These are phyloP conservation scores for Pachycephus smyrnensis DNA, from an alignment of 2,888 invertebrate species.

Conservation along the genomic window DNA sequence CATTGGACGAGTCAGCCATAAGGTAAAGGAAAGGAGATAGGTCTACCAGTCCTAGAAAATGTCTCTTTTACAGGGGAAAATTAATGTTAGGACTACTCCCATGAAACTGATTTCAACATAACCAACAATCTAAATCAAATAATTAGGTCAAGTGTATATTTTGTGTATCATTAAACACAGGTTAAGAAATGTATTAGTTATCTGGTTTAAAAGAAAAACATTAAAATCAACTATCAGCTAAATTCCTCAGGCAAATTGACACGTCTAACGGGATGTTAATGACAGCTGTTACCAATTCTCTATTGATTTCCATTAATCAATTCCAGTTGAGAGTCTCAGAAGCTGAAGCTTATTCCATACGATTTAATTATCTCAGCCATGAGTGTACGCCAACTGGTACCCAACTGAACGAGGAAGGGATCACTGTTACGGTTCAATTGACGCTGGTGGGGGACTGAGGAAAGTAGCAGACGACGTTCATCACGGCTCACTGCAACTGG, in stretches of 20 bases:
- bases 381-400: background rate
- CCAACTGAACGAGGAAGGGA: background rate
- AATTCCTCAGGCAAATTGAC: background rate
- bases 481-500: background rate
- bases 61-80: background rate
- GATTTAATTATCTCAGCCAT: too few species aligned
- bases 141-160: too few species aligned
- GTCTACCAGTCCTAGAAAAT: too few species aligned
- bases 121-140: background rate
- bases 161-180: background rate
- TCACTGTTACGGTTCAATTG: background rate
- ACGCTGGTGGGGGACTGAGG: background rate
- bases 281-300: background rate
- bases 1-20: too few species aligned
- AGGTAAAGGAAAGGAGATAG: too few species aligned
- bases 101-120: background rate
- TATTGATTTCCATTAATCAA: background rate
- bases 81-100: background rate
- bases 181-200: background rate
- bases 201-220: background rate
- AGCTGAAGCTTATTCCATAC: background rate
- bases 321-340: background rate
- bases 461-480: background rate
- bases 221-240: background rate
- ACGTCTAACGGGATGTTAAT: background rate